Evolutionary conservation across 2,113 vertebrate genomes (phyloP).

Genomic region (human (Homo sapiens)): DNA sequence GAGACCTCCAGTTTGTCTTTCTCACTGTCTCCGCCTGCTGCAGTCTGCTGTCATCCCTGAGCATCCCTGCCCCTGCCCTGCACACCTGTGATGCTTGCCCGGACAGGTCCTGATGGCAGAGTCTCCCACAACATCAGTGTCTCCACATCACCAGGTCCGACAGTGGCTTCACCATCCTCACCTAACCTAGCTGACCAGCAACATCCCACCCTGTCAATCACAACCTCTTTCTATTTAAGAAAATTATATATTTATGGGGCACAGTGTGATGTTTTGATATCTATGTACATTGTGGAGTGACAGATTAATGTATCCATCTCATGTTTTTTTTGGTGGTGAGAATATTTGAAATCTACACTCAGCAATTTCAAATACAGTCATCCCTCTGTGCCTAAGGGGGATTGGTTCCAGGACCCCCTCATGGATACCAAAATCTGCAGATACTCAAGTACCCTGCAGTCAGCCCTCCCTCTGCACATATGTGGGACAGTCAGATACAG

Average conservation of each 20-base stretch:
- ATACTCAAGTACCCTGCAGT: neutral
- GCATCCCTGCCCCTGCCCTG: neutral
- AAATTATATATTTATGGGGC: neutral
- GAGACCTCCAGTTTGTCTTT: neutral
- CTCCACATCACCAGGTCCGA: neutral
- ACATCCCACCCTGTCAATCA: neutral
- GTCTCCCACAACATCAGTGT: neutral
- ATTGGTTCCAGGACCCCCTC: neutral
- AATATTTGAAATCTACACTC: neutral
- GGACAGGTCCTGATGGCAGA: neutral
- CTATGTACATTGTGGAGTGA: neutral
- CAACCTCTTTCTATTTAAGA: neutral
- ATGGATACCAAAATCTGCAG: neutral
- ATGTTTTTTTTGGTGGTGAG: neutral
- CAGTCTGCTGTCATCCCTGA: accelerated
- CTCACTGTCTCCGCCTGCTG: neutral
- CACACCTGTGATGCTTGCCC: neutral
- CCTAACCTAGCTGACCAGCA: neutral
- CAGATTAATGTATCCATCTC: neutral
- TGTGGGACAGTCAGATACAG: neutral
- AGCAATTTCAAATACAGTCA: neutral
- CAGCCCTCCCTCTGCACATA: neutral
- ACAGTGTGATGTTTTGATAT: neutral
- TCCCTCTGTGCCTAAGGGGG: neutral
- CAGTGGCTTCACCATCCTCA: neutral